Conservation (phyloP, 2,113 vertebrate genomes). For the Corythaeola cristata region DNA sequence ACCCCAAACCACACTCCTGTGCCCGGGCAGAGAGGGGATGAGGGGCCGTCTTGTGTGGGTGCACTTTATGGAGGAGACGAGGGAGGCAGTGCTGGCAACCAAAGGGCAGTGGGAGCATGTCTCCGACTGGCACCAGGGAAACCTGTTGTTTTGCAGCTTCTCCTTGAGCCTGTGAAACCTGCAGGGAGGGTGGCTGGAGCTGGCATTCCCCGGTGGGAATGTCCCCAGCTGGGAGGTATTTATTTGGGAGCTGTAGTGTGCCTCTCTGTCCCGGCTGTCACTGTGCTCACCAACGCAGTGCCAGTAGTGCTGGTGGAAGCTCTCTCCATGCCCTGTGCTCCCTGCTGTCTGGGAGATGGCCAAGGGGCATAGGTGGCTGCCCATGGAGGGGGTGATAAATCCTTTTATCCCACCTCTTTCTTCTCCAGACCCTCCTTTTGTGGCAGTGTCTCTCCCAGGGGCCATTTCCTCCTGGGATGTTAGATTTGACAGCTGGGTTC, state of each 20-base stretch:
- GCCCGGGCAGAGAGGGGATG: accelerated
- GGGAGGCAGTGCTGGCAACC: not conserved
- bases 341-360: not conserved
- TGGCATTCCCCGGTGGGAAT: not conserved
- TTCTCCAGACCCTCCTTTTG: not conserved
- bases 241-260: not conserved
- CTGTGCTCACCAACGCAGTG: accelerated
- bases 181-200: not conserved
- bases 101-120: accelerated
- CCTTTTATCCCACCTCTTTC: not conserved
- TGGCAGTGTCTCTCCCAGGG: not conserved
- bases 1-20: not conserved
- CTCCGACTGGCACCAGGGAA: not conserved
- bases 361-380: not conserved
- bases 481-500: not conserved
- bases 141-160: not conserved
- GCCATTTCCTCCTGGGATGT: not conserved
- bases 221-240: not conserved
- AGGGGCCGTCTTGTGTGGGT: accelerated
- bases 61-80: not conserved
- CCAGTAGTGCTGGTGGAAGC: not conserved
- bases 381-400: not conserved
- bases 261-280: accelerated
- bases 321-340: not conserved
- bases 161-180: not conserved